phyloP scores from a whole-genome alignment of 2,797 vertebrate genomes.

The Chaenodraco wilsoni region DNA sequence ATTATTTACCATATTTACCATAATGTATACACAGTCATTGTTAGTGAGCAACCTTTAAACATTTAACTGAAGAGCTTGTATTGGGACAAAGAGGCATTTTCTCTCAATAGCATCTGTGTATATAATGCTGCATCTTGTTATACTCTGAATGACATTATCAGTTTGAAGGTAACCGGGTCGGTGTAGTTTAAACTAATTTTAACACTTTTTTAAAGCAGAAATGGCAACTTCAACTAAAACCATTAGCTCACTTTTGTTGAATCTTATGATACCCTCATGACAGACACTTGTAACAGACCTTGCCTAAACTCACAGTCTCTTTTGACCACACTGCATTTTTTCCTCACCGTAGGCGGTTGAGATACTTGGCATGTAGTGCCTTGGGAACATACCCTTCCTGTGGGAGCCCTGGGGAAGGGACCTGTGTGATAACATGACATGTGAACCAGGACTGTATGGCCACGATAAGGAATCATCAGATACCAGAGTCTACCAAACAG shows the following conservation, averaged over 20 bases:
- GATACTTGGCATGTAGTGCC: slow-evolving; percentile 70
- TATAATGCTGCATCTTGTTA: background rate
- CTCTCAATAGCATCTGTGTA: background rate
- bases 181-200: background rate
- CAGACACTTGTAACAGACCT: slow-evolving; percentile 21
- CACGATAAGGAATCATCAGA: slow-evolving; percentile 81
- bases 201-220: background rate
- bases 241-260: background rate
- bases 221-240: background rate
- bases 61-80: background rate
- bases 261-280: background rate
- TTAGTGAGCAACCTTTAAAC: background rate
- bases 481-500: slow-evolving; percentile 77
- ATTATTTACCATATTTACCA: background rate
- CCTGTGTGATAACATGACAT: slow-evolving; percentile 77
- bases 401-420: slow-evolving; percentile 79
- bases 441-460: slow-evolving; percentile 79
- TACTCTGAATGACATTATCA: background rate
- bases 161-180: background rate
- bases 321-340: slow-evolving; percentile 28
- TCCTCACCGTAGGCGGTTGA: slow-evolving; percentile 41
- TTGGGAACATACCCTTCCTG: slow-evolving; percentile 76
- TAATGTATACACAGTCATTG: background rate
- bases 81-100: background rate
- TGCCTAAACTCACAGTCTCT: slow-evolving; percentile 19